Conservation (phyloP, 2,797 vertebrate genomes). For the Myotis planiceps region DNA sequence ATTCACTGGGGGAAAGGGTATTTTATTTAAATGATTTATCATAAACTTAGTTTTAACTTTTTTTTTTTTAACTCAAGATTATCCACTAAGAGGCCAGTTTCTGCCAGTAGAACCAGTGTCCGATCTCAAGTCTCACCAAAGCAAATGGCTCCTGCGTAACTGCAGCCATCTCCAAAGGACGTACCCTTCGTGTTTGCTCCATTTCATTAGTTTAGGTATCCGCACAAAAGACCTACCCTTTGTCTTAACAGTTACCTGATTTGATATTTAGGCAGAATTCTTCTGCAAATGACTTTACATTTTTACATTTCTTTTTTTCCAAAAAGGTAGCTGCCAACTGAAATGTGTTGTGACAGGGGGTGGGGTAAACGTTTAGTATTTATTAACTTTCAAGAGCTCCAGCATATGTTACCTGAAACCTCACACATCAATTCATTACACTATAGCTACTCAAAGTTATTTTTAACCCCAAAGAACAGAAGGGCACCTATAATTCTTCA, state of each 20-base stretch:
- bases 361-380: not conserved
- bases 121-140: conserved; percentile 49
- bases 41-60: not conserved
- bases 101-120: not conserved
- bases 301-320: not conserved
- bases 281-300: not conserved
- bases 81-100: not conserved
- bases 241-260: conserved; percentile 34
- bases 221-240: conserved; percentile 45
- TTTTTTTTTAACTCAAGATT: not conserved
- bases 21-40: not conserved
- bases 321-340: not conserved
- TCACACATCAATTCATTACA: not conserved
- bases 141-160: not conserved
- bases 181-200: not conserved
- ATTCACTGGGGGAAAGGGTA: not conserved
- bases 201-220: not conserved
- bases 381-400: not conserved
- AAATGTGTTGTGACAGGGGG: not conserved
- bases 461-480: conserved; percentile 7
- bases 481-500: not conserved
- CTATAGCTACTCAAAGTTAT: not conserved
- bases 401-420: not conserved
- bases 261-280: conserved; percentile 2
- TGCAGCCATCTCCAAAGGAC: conserved; percentile 34